Evolutionary conservation across 2,888 invertebrate species (phyloP).

Genomic region (Cactoblastis cactorum): DNA sequence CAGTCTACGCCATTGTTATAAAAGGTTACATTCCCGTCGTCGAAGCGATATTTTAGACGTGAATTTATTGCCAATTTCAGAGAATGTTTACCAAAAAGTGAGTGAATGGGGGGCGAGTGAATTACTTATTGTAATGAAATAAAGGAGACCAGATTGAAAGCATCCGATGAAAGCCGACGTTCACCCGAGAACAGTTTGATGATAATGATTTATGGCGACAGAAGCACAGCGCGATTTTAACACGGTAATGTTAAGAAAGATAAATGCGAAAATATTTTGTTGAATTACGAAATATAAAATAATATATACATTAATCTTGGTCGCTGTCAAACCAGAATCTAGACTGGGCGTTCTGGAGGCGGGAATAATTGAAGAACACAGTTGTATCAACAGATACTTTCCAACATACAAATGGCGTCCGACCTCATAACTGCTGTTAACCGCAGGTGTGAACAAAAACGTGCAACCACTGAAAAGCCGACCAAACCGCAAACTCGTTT

Average conservation of each 20-base stretch:
- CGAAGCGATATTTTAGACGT: conserved; percentile 61
- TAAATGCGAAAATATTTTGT: conserved; percentile 62
- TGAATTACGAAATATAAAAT: conserved; percentile 47
- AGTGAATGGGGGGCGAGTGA: conserved; percentile 72
- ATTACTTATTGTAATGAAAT: conserved; percentile 77
- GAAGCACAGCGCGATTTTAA: conserved; percentile 66
- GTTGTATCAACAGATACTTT: conserved; percentile 18
- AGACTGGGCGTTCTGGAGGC: conserved; percentile 12
- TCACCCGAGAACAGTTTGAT: conserved; percentile 60
- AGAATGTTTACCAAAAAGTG: conserved; percentile 73
- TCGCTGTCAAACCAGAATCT: conserved; percentile 16
- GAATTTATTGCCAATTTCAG: conserved; percentile 76
- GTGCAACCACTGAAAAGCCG: conserved; percentile 50
- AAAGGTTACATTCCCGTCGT: conserved; percentile 47
- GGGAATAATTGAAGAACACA: conserved; percentile 10
- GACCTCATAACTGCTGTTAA: conserved; percentile 47
- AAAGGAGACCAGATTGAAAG: conserved; percentile 75
- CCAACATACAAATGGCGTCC: conserved; percentile 13
- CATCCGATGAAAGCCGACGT: conserved; percentile 70
- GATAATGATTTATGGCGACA: conserved; percentile 76
- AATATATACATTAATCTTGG: conserved; percentile 34
- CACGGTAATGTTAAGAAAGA: conserved; percentile 66
- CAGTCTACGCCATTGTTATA: conserved; percentile 58
- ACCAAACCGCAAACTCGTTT: conserved; percentile 53
- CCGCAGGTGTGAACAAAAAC: conserved; percentile 66